Evolutionary conservation across 1,140 invertebrate genomes (phyloP).

Genomic region (Procambarus virginalis): DNA sequence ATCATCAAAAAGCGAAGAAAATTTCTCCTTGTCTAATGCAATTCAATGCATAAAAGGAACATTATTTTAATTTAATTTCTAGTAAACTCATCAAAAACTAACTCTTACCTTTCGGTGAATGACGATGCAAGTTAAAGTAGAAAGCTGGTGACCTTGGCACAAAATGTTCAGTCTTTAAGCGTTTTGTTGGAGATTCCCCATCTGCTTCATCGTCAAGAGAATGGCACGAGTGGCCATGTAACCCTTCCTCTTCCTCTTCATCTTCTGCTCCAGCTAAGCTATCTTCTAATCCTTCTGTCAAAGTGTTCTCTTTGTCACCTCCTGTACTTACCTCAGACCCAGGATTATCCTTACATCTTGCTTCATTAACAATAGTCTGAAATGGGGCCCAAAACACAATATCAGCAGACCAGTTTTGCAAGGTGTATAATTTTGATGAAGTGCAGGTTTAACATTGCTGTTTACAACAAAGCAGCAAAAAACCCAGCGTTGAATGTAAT

Average conservation of each 20-base stretch:
- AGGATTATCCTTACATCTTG: slow-evolving; percentile 25
- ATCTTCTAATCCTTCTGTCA: slow-evolving; percentile 19
- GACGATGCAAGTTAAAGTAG: slow-evolving; percentile 73
- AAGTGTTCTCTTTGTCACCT: slow-evolving; percentile 50
- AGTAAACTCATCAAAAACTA: not conserved
- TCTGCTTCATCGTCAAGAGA: slow-evolving; percentile 27
- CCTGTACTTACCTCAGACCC: not conserved
- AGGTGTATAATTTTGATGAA: too few relatives aligned
- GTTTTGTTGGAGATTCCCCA: slow-evolving; percentile 31
- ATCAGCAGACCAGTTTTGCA: too few relatives aligned
- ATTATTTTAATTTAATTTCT: not conserved
- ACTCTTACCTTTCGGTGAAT: slow-evolving; percentile 71
- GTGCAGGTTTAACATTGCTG: too few relatives aligned
- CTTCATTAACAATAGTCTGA: slow-evolving; percentile 50
- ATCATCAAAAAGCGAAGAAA: too few relatives aligned
- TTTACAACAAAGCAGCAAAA: too few relatives aligned
- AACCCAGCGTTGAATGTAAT: too few relatives aligned
- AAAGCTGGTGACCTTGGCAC: slow-evolving; percentile 71
- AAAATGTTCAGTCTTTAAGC: slow-evolving; percentile 28
- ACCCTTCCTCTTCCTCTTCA: slow-evolving; percentile 48
- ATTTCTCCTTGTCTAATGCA: too few relatives aligned
- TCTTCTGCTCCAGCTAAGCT: slow-evolving; percentile 5
- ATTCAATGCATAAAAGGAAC: not conserved
- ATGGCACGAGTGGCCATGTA: slow-evolving; percentile 1
- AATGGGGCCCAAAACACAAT: not conserved